Evolutionary conservation across 2,888 invertebrate species (phyloP), one percentile per base, ranked within the genome.

Genomic region (Apotomis betuletana): DNA sequence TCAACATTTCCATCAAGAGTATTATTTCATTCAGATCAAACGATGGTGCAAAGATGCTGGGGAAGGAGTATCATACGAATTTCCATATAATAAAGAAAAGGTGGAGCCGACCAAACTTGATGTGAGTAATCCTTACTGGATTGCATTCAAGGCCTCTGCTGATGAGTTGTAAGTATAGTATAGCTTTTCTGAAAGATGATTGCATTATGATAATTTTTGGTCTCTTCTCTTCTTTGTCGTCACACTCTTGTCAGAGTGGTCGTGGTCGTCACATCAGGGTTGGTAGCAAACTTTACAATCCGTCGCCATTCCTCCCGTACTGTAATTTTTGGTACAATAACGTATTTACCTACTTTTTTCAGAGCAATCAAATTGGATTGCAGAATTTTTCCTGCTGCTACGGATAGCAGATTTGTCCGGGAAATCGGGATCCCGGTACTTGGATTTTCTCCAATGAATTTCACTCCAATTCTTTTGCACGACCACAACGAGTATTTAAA

Each of bases 381-480:
- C 65, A 95, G 96, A 81, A 96, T 98, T 67, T 98, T 98, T 85
- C 96, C 98, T 0, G 99, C 97, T 3, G 98, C 96, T 51, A 98
- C 99, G 0, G 99, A 99, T 84, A 96, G 97, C 82, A 94, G 98
- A 76, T 98, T 96, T 83, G 89, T 98, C n/a, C 95, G 99, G 81
- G 89, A 93, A 92, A 92, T 95, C 49, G 97, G 97, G 5, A 94
- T 97, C 74, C 97, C 97, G 54, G 97, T 97, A 0, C 90, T 98
- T 74, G 97, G 98, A 5, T 98, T 98, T 86, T 97, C 97, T 0
- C 98, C 98, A 0, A 97, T 98, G 94, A 97, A 96, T 89, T 94
- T 96, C 80, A 98, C 98, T 0, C 97, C 97, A 0, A 95, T 97
- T 8, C 92, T 98, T 12, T 94, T 98, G 4, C 98, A 98, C 83